These are phyloP conservation scores for Micoletzkya japonica DNA, from an alignment of 2,888 invertebrate species.

Conservation along the genomic window DNA sequence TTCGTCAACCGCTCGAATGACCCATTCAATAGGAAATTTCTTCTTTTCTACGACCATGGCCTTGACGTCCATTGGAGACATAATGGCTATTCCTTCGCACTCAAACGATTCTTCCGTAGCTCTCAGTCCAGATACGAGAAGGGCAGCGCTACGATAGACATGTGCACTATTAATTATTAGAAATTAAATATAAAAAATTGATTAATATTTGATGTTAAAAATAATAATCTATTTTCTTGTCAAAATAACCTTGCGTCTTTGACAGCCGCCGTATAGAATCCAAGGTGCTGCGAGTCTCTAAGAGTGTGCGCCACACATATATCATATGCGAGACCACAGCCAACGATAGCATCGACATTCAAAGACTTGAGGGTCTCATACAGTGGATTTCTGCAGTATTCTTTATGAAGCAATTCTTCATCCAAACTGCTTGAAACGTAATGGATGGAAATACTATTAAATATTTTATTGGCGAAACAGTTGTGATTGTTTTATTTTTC, in stretches of 20 bases:
- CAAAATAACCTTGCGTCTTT: conserved; percentile 15
- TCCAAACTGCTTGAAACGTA: too few relatives aligned
- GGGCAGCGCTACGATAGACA: background rate
- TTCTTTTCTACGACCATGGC: background rate
- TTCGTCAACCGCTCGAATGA: background rate
- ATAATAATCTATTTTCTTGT: background rate
- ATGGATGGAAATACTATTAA: too few relatives aligned
- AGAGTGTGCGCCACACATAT: conserved; percentile 76
- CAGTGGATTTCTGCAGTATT: conserved; percentile 84
- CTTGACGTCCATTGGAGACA: background rate
- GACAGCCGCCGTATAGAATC: conserved; percentile 12
- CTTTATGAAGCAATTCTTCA: too few relatives aligned
- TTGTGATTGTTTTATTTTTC: too few relatives aligned
- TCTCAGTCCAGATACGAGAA: background rate
- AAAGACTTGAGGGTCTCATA: conserved; percentile 79
- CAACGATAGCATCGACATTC: conserved; percentile 86
- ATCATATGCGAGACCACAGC: conserved; percentile 92
- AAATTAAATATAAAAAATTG: background rate
- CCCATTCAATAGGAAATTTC: background rate
- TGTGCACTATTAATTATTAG: background rate
- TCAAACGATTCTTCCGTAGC: background rate
- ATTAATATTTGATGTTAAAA: background rate
- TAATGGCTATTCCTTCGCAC: background rate
- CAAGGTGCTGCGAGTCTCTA: conserved; percentile 40
- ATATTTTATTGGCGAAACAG: too few relatives aligned